Base-by-base conservation (phyloP, 2,797 vertebrate genomes). In the Setipinna tenuifilis region DNA sequence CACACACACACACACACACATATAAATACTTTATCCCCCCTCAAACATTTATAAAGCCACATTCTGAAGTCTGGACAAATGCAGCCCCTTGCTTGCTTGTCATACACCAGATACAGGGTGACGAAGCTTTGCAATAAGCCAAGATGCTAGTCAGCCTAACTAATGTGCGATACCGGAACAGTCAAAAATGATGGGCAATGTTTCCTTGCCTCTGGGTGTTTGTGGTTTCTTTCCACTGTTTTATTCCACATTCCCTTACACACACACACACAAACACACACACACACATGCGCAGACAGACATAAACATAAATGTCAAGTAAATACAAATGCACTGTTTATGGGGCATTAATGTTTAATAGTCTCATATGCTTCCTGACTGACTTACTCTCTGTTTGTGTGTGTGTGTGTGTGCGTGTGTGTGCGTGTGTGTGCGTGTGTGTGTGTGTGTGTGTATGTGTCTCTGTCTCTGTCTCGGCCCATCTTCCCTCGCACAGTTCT, bases 181-280 rank as follows among this genome's bases (percentile, higher is more conserved):
- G 50, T 54, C 50, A 9, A 54, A 54, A 54, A 54, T 9, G 50
- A 54, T 54, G 50, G 50, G 2, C 7, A 54, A 14, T 54, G 50
- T 54, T 54, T 54, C 50, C 50, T 54, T 54, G 50, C 50, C 50
- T 54, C 50, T 10, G 50, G 50, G 9, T 54, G 9, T 9, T 54
- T 10, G 50, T 54, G 14, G 14, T 54, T 54, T 54, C 50, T 54
- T 10, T 54, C 14, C 50, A 10, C 50, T 9, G 50, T 54, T 54
- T 7, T 54, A 54, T 54, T 54, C 50, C 68, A 31, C 28, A 71
- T 31, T 17, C 68, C 14, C 65, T 17, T 9, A 35, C 68, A 35
- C 65, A 71, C 65, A 71, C 65, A 71, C 65, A 71, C 65, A 71
- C 25, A 71, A 1, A 71, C 65, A 71, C 23, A 65, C 62, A 65